Evolutionary conservation across 2,797 vertebrate genomes (phyloP).

Genomic region (Trachurus trachurus): DNA sequence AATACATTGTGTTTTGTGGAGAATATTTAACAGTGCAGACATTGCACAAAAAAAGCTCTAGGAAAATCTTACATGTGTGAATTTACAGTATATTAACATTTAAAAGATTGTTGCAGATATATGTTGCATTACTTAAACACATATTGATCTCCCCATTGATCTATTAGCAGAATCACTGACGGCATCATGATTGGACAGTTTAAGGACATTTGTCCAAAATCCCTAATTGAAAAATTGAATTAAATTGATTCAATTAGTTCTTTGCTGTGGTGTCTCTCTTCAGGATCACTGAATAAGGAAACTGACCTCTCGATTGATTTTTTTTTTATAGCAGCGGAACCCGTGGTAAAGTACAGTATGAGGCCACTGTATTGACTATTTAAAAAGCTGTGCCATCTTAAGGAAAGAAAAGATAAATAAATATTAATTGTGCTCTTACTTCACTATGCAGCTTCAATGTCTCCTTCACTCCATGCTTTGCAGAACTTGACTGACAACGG

Average conservation of each 20-base stretch:
- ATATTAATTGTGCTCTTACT: background rate
- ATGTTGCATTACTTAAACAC: too few species aligned
- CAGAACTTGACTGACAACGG: slow-evolving; percentile 3
- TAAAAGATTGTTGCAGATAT: too few species aligned
- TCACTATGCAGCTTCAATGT: slow-evolving; percentile 6
- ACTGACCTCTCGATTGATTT: too few species aligned
- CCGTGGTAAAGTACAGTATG: background rate
- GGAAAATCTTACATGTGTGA: too few species aligned
- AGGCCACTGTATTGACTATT: background rate
- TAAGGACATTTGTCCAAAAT: background rate
- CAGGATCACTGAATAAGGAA: background rate
- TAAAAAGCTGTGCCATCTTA: background rate
- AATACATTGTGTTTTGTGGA: too few species aligned
- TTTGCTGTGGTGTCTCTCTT: background rate
- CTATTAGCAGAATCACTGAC: background rate
- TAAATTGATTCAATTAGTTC: background rate
- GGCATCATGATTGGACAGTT: too few species aligned
- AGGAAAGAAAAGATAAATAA: background rate
- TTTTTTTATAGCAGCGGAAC: background rate
- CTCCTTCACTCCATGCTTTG: slow-evolving; percentile 16
- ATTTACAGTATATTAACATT: too few species aligned
- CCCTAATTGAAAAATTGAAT: background rate
- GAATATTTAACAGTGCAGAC: too few species aligned
- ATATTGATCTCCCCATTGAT: background rate
- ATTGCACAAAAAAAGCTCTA: too few species aligned